Percentiles rank a stretch among this genome's conserved stretches.
Evolutionary conservation across 2,113 vertebrate species (phyloP).

Genomic region (Aepyceros melampus): DNA sequence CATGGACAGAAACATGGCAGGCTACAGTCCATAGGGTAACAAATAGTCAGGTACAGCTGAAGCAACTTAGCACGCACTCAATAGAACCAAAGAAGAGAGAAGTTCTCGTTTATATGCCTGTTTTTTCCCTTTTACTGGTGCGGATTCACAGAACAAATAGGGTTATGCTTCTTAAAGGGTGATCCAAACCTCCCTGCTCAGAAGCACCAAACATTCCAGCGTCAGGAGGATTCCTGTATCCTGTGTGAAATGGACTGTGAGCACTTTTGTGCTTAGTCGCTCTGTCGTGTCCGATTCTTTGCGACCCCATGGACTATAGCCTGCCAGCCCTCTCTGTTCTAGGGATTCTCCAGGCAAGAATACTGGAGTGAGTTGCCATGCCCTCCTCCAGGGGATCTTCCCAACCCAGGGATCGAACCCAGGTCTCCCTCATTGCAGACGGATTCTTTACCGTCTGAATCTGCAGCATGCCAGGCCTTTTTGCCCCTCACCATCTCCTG

Average conservation of each 20-base stretch:
- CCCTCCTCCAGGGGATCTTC: neutral
- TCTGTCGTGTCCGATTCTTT: neutral
- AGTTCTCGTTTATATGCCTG: neutral
- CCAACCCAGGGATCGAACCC: neutral
- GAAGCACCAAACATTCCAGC: neutral
- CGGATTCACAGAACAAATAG: neutral
- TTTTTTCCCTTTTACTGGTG: neutral
- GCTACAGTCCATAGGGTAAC: neutral
- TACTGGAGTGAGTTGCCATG: neutral
- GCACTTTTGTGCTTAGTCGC: neutral
- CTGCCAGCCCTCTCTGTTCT: neutral
- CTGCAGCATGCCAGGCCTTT: neutral
- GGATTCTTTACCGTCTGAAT: neutral
- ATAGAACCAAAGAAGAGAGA: neutral
- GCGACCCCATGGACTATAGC: neutral
- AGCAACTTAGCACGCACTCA: neutral
- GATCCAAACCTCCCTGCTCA: neutral
- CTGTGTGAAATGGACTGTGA: fast-evolving
- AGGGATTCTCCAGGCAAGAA: neutral
- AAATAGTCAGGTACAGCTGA: neutral
- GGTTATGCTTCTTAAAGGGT: neutral
- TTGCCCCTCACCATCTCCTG: neutral
- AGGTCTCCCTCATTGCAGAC: neutral
- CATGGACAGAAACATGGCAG: neutral
- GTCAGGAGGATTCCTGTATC: neutral